Evolutionary conservation across 1,140 invertebrate genomes (phyloP).

Genomic region (Vanessa tameamea): DNA sequence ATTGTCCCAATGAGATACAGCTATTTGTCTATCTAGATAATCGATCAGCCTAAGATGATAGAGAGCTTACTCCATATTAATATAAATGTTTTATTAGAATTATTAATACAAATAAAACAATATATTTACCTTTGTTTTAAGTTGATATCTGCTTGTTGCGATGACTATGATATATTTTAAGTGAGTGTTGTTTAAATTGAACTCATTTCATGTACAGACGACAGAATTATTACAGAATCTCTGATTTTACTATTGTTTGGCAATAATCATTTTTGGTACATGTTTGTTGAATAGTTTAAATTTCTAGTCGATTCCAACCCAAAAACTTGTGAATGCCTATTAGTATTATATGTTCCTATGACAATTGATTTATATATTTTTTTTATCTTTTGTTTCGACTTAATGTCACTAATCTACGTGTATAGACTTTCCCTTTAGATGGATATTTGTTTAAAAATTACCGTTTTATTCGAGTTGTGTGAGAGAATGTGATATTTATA

Average conservation of each 20-base stretch:
- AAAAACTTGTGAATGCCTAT: constrained; percentile 61
- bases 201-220: constrained; percentile 56
- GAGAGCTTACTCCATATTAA: constrained; percentile 74
- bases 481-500: constrained; percentile 62
- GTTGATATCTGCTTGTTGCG: constrained; percentile 74
- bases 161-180: constrained; percentile 65
- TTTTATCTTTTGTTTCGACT: constrained; percentile 40
- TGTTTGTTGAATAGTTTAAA: constrained; percentile 47
- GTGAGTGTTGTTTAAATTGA: constrained; percentile 62
- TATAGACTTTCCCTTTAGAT: constrained; percentile 64
- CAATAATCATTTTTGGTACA: constrained; percentile 45
- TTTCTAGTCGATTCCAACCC: constrained; percentile 71
- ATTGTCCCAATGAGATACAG: constrained; percentile 5
- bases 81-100: constrained; percentile 77
- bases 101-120: constrained; percentile 67
- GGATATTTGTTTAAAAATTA: constrained; percentile 51
- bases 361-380: constrained; percentile 50
- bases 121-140: constrained; percentile 77
- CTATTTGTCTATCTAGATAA: constrained; percentile 59
- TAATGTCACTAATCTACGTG: constrained; percentile 50
- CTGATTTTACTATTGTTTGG: constrained; percentile 47
- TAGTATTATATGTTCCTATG: constrained; percentile 59
- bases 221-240: constrained; percentile 54
- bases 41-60: constrained; percentile 74
- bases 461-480: constrained; percentile 53